A percentile compares a stretch with the other conserved stretches of the same genome.
These are phyloP conservation scores for Takifugu ocellatus DNA, from an alignment of 2,797 vertebrate genomes.

Conservation along the genomic window DNA sequence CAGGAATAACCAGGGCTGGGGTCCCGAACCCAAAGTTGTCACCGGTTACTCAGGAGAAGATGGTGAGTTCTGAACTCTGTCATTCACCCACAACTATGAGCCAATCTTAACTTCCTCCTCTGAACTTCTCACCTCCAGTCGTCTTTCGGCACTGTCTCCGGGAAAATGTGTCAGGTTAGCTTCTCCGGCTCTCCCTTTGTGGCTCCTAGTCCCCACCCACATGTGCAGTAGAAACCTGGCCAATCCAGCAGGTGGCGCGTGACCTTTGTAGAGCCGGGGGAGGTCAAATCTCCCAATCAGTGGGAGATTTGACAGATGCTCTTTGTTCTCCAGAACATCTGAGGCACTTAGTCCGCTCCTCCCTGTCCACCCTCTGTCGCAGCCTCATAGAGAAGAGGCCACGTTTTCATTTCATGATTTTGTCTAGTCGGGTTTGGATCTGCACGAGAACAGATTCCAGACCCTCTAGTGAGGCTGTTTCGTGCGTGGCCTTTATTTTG, in stretches of 20 bases:
- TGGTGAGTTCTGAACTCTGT: constrained; percentile 73
- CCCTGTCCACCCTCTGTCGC: no score
- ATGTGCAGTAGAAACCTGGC: constrained; percentile 43
- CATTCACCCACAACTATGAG: neutral
- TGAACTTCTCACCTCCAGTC: constrained; percentile 58
- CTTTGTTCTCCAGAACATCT: constrained; percentile 27
- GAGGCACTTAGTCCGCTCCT: neutral
- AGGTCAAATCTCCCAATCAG: constrained; percentile 56
- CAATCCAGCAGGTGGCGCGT: constrained; percentile 52
- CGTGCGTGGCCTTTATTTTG: neutral
- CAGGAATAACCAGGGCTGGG: constrained; percentile 83
- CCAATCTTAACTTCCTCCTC: neutral
- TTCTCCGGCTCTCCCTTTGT: constrained; percentile 38
- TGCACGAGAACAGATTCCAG: constrained; percentile 2
- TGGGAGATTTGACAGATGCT: constrained; percentile 54
- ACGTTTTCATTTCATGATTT: no score
- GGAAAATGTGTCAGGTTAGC: constrained; percentile 78
- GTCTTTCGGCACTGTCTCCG: constrained; percentile 75
- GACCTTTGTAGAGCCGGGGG: constrained; percentile 53
- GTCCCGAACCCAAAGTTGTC: constrained; percentile 83
- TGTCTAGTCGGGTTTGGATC: no score
- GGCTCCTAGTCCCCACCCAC: neutral
- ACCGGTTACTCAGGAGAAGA: constrained; percentile 93
- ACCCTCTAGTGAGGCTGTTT: constrained; percentile 1
- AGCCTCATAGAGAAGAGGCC: no score